Base-by-base conservation (phyloP, 2,113 vertebrate species). In the Coregonus clupeaformis region DNA sequence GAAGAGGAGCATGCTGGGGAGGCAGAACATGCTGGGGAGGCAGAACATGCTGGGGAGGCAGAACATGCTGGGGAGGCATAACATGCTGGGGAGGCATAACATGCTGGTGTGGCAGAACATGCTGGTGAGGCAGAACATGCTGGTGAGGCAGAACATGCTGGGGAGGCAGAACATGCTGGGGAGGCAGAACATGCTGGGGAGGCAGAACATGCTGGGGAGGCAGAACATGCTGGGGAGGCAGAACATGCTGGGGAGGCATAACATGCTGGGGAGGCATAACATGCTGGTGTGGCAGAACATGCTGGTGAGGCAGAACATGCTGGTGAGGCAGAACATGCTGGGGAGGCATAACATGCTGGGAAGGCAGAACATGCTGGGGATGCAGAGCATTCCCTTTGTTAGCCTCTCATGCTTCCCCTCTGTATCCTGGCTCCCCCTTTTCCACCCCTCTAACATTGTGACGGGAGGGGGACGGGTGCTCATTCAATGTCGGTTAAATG, bases 401-500 rank as follows among this genome's bases (percentile, higher is more conserved):
- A 84, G 76, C 85, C 82, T 85, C 85, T 85, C 88, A 85, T 90
- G 91, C 85, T 91, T 89, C 86, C 84, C 86, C 86, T 87, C 88
- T 84, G 82, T 87, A 84, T 90, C 89, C 87, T 89, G 80, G 66
- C 85, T 86, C 83, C 80, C 25, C 29, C 25, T 70, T 47, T 55
- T 80, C 77, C 83, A 73, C 87, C 82, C 85, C 77, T 89, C 85
- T 73, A 79, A 85, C 79, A 84, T 84, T 59, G 74, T 76, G 71
- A 36, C 3, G 11, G 32, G 36, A 27, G 36, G 67, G 67, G 67
- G 32, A 91, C 91, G 91, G 92, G 91, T 91, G 95, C 88, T 95
- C 95, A 96, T 96, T 97, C 94, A 96, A 92, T 91, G 92, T 93
- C 94, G 90, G 94, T 96, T 97, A 96, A 97, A 96, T 96, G 96